A percentile compares a stretch with the other conserved stretches of the same genome.
These are phyloP conservation scores for Rhopalosiphum maidis DNA, from an alignment of 1,140 invertebrate genomes.

Conservation along the genomic window DNA sequence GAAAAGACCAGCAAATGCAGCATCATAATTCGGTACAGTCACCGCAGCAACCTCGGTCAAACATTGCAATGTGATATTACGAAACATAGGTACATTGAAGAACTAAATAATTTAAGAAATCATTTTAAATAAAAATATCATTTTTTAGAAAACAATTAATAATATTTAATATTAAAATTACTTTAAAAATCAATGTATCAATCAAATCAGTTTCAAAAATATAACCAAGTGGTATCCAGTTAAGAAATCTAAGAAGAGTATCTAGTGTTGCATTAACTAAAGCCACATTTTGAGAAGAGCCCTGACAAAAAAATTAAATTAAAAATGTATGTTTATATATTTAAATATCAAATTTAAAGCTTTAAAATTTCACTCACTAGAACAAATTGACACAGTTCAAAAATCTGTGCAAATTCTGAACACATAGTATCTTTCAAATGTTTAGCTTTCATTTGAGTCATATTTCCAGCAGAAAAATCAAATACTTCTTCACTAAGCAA, in stretches of 20 bases:
- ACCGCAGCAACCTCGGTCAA: constrained; percentile 97
- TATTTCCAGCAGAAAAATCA: constrained; percentile 96
- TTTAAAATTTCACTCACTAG: constrained; percentile 68
- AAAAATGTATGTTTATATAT: neutral
- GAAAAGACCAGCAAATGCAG: constrained; percentile 88
- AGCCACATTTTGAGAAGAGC: constrained; percentile 95
- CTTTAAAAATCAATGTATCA: constrained; percentile 91
- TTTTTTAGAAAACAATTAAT: neutral
- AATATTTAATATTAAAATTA: constrained; percentile 62
- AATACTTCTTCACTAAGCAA: constrained; percentile 98
- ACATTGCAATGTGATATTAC: constrained; percentile 98
- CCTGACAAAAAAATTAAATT: constrained; percentile 64
- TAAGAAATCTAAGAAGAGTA: constrained; percentile 95
- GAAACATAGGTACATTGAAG: constrained; percentile 95
- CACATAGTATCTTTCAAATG: constrained; percentile 99
- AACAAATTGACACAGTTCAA: constrained; percentile 96
- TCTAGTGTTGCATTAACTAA: constrained; percentile 93
- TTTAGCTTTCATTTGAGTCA: constrained; percentile 98
- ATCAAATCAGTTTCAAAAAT: constrained; percentile 99
- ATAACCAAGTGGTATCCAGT: constrained; percentile 99
- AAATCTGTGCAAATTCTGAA: constrained; percentile 97
- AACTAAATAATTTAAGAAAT: constrained; percentile 87
- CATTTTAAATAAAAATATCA: constrained; percentile 49
- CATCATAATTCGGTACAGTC: constrained; percentile 86
- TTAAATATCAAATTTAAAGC: neutral